phyloP scores from a whole-genome alignment of 2,888 invertebrate genomes.

The Scaeva pyrastri region DNA sequence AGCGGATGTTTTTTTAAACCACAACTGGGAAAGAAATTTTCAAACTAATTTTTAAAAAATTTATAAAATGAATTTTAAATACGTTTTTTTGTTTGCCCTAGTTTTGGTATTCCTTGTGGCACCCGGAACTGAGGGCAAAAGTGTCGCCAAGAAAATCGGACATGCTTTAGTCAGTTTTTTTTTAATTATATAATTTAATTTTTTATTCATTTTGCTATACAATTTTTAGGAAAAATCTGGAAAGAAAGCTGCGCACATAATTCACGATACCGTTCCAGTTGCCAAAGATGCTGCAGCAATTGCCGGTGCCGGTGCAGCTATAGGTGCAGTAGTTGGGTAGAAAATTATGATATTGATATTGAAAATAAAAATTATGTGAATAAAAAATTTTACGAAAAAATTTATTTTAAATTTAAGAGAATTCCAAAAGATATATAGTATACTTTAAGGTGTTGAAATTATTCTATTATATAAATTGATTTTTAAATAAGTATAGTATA shows the following conservation, averaged over 20 bases:
- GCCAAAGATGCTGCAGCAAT: constrained; percentile 67
- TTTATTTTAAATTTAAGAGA: not conserved
- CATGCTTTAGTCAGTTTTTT: constrained; percentile 53
- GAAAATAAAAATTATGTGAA: not conserved
- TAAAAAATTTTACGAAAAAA: not conserved
- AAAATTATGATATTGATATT: not conserved
- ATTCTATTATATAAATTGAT: no score
- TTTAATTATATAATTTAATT: no score
- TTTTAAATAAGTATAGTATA: no score
- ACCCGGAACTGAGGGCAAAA: constrained; percentile 49
- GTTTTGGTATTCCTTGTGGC: constrained; percentile 50
- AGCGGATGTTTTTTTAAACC: not conserved
- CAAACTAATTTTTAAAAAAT: no score
- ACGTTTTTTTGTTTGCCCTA: constrained; percentile 54
- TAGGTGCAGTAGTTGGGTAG: constrained; percentile 60
- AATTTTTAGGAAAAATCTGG: constrained; percentile 49
- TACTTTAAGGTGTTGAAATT: no score
- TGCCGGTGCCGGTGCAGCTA: constrained; percentile 55
- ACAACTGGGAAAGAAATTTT: not conserved
- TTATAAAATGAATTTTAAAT: constrained; percentile 65
- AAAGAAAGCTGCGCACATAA: constrained; percentile 52
- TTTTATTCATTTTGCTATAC: no score
- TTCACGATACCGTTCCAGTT: constrained; percentile 44
- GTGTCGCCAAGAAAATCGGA: constrained; percentile 56
- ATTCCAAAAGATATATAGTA: no score